phyloP scores from a whole-genome alignment of 2,888 invertebrate genomes.

The Pegoplata infirma region DNA sequence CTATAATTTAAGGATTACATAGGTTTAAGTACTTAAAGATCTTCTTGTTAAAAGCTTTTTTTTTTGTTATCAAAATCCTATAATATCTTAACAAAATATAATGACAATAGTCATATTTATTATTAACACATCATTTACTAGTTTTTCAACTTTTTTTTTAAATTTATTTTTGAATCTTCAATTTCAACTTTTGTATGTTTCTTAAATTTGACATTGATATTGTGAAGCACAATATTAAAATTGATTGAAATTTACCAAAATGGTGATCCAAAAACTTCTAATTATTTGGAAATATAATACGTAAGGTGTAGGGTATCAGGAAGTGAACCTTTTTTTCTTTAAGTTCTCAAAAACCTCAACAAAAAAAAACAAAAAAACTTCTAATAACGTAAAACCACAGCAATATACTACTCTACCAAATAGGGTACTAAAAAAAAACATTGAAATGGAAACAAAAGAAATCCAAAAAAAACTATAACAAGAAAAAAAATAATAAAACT shows the following conservation, averaged over 20 bases:
- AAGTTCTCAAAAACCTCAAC: neutral
- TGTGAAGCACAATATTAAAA: neutral
- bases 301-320: slow-evolving; percentile 43
- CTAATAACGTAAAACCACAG: slow-evolving; percentile 22
- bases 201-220: neutral
- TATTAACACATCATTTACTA: too few species aligned
- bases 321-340: slow-evolving; percentile 36
- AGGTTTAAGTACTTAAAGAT: too few species aligned
- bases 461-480: slow-evolving; percentile 48
- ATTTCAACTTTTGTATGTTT: too few species aligned
- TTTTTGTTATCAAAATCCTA: too few species aligned
- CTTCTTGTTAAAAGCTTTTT: too few species aligned
- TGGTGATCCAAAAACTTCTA: neutral
- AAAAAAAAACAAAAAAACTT: slow-evolving; percentile 18
- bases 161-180: neutral
- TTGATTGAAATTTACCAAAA: neutral
- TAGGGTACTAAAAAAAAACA: slow-evolving; percentile 36
- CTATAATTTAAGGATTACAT: too few species aligned
- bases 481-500: slow-evolving; percentile 51
- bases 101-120: too few species aligned
- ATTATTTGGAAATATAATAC: neutral
- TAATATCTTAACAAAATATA: too few species aligned
- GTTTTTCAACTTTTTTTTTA: neutral
- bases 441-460: slow-evolving; percentile 53
- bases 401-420: slow-evolving; percentile 6